Evolutionary conservation across 1,140 invertebrate genomes (phyloP), one percentile per base, ranked within the genome.

Genomic region (Teleopsis dalmanni): DNA sequence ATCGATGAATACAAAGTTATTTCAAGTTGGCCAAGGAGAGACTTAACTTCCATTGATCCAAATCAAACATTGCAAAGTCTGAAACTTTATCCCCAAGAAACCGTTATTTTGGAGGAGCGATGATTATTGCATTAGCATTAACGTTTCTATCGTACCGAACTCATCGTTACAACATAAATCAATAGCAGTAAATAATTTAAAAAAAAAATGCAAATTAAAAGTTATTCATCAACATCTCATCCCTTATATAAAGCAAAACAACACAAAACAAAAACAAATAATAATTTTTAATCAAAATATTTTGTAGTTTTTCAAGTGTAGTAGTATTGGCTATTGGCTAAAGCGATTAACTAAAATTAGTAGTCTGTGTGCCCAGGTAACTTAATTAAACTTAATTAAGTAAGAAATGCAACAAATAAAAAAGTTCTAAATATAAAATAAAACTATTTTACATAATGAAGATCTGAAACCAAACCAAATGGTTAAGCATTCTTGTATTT

Each of bases 41-140:
- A 95, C 81, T 77, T 94, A 60, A 91, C 90, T 51, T 76, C 79
- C 31, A 75, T 91, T 64, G 83, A 91, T 74, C 72, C 74, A 16
- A 80, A 76, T 56, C 79, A 83, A 71, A 88, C 88, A 45, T 73
- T 95, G 48, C 77, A 82, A 71, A 80, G 85, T 58, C 74, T 91
- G 48, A 91, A 91, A 73, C 77, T 95, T 47, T 91, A 79, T 76
- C 85, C 89, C 47, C 91, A 95, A 79, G 92, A 94, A 76, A 94
- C 90, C 49, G 77, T 95, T 51, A 91, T 91, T 72, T 73, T 95
- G 55, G 90, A 95, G 73, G 89, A 93, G 74, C 83, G 86, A 82
- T 91, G 84, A 80, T 66, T 71, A 44, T 45, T 44, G 38, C 27
- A 16, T 37, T n/a, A n/a, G n/a, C n/a, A n/a, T n/a, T n/a, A n/a